These are phyloP conservation scores for Silurus lanzhouensis DNA, from an alignment of 2,797 vertebrate genomes.

Conservation along the genomic window DNA sequence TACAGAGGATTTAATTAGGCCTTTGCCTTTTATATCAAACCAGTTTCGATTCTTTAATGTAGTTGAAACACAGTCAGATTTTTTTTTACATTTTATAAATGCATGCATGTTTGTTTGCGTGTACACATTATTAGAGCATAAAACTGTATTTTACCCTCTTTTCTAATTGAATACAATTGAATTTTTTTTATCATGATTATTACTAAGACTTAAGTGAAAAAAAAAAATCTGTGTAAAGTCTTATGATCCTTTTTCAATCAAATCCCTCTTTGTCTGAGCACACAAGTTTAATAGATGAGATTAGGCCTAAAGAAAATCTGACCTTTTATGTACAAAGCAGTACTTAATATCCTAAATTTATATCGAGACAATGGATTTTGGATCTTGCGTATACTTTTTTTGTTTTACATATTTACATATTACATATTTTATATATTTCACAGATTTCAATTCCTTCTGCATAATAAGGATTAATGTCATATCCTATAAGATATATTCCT, in stretches of 20 bases:
- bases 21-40: background rate
- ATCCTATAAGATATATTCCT: too few species aligned
- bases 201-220: too few species aligned
- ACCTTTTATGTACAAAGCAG: background rate
- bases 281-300: too few species aligned
- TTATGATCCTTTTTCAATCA: background rate
- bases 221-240: background rate
- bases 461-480: background rate
- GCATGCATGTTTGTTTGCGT: background rate
- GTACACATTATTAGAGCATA: too few species aligned
- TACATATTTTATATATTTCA: background rate
- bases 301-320: background rate
- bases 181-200: too few species aligned
- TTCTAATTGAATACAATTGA: too few species aligned
- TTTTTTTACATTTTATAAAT: background rate
- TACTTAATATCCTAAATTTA: background rate
- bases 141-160: too few species aligned
- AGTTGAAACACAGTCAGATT: background rate
- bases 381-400: too few species aligned
- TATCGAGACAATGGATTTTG: too few species aligned
- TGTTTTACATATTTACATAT: too few species aligned
- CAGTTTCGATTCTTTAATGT: background rate
- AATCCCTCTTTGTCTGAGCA: background rate
- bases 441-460: background rate
- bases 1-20: too few species aligned